Evolutionary conservation across 2,888 invertebrate genomes (phyloP).

Genomic region (Lithophane ornitopus): DNA sequence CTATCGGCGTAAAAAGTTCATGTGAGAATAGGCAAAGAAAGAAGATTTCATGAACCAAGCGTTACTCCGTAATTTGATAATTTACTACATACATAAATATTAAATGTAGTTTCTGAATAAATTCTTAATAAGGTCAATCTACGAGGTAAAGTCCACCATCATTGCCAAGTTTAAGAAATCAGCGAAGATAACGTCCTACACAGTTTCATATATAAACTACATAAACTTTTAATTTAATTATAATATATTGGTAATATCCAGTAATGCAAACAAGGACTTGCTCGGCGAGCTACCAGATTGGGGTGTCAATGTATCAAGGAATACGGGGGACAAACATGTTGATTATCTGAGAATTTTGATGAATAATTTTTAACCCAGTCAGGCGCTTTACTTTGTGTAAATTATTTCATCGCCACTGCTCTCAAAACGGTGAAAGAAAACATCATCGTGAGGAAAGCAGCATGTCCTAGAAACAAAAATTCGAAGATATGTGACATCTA

Average conservation of each 20-base stretch:
- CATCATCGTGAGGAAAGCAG: too few species aligned
- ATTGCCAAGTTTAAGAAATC: conserved; percentile 21
- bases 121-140: too few species aligned
- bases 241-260: conserved; percentile 76
- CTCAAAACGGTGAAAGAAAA: too few species aligned
- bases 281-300: conserved; percentile 68
- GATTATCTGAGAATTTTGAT: neutral
- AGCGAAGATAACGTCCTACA: conserved; percentile 21
- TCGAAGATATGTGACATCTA: too few species aligned
- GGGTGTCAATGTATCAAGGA: conserved; percentile 25
- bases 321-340: neutral
- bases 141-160: neutral
- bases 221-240: conserved; percentile 73
- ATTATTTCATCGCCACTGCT: too few species aligned
- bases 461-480: too few species aligned
- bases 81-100: too few species aligned
- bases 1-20: neutral
- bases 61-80: neutral
- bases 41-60: too few species aligned
- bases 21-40: neutral
- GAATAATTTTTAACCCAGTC: too few species aligned
- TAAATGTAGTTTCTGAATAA: neutral
- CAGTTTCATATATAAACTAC: conserved; percentile 57
- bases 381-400: too few species aligned
- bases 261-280: conserved; percentile 76